phyloP scores from a whole-genome alignment of 2,797 vertebrate genomes.

The Chrysocyon brachyurus region DNA sequence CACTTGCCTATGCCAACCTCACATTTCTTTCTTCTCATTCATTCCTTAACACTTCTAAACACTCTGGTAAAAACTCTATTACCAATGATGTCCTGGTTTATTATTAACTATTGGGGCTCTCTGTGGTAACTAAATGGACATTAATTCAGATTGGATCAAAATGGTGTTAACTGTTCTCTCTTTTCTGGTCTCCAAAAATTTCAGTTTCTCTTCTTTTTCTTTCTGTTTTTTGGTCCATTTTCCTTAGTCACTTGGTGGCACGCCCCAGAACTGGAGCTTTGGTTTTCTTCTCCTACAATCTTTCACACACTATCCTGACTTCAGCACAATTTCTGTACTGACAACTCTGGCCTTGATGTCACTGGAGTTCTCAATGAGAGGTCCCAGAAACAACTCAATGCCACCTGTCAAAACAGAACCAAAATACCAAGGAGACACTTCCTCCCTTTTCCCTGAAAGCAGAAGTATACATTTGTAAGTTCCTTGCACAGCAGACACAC shows the following conservation, averaged over 20 bases:
- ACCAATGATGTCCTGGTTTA: neutral
- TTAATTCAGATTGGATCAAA: neutral
- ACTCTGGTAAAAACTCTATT: neutral
- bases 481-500: neutral
- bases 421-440: neutral
- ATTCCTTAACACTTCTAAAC: neutral
- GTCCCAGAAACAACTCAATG: neutral
- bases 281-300: neutral
- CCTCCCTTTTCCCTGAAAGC: neutral
- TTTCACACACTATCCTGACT: neutral
- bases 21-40: neutral
- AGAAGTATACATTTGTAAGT: neutral
- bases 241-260: neutral
- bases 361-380: constrained; percentile 10
- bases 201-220: neutral
- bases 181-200: neutral
- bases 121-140: neutral
- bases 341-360: neutral
- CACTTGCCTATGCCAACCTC: neutral
- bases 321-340: neutral
- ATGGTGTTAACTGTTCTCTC: neutral
- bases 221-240: neutral
- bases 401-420: neutral
- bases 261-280: neutral
- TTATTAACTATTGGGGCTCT: neutral